phyloP scores from a whole-genome alignment of 2,113 vertebrate genomes.

The Pagrus major region DNA sequence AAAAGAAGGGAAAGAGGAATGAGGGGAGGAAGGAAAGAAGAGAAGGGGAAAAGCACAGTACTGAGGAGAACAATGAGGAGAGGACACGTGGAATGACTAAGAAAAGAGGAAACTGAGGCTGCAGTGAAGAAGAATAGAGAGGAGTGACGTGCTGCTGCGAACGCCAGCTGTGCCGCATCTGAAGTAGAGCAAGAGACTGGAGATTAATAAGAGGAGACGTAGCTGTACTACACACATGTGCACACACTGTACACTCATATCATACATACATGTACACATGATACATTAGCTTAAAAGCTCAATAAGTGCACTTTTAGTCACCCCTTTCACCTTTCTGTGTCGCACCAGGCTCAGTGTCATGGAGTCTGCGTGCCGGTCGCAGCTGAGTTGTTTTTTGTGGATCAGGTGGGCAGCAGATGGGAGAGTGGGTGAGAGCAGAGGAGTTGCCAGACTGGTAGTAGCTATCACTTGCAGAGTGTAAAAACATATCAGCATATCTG shows the following conservation, averaged over 20 bases:
- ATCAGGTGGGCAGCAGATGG: slow-evolving; percentile 72
- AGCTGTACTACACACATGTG: background rate
- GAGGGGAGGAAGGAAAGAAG: no score
- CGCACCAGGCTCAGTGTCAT: background rate
- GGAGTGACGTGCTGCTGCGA: slow-evolving; percentile 1
- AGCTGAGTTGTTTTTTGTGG: slow-evolving; percentile 49
- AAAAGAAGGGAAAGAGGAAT: background rate
- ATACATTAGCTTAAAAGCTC: background rate
- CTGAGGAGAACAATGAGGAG: background rate
- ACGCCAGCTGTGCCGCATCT: slow-evolving; percentile 46
- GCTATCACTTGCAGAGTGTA: slow-evolving; percentile 43
- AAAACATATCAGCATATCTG: slow-evolving; percentile 26
- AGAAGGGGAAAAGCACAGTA: background rate
- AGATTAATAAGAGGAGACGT: slow-evolving; percentile 38
- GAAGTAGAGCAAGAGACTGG: slow-evolving; percentile 18
- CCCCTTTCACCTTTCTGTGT: background rate
- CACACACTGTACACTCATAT: background rate
- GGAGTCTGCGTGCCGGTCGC: background rate
- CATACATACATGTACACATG: background rate
- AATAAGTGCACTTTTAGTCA: background rate
- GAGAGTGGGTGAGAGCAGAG: slow-evolving; percentile 55
- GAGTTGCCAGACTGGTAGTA: slow-evolving; percentile 66
- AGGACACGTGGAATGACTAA: background rate
- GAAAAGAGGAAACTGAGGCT: background rate
- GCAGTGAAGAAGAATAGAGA: background rate